Conservation (phyloP, 2,888 invertebrate species). For the Bimastos eiseni region DNA sequence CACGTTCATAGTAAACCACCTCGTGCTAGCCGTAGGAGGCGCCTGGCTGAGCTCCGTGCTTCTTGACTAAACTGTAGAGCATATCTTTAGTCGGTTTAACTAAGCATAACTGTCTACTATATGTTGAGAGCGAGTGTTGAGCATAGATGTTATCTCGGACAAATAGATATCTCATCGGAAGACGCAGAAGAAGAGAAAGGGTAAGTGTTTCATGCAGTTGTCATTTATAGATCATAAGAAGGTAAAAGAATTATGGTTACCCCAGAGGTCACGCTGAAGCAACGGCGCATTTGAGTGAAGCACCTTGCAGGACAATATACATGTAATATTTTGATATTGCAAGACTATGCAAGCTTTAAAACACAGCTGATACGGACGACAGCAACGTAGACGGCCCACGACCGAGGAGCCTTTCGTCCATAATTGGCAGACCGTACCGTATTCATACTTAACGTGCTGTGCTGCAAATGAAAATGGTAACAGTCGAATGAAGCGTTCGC, state of each 20-base stretch:
- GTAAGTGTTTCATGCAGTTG: neutral
- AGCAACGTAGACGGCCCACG: too few species aligned
- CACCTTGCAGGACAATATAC: neutral
- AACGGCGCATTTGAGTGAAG: neutral
- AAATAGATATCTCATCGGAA: too few species aligned
- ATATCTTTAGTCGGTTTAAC: neutral
- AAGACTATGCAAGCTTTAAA: neutral
- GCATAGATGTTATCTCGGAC: neutral
- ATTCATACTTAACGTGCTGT: neutral
- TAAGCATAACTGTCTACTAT: neutral
- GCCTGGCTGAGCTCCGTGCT: neutral
- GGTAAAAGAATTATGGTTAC: neutral
- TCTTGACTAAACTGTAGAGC: neutral
- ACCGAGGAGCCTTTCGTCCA: neutral
- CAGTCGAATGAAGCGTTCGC: neutral
- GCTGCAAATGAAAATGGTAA: neutral
- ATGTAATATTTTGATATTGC: neutral
- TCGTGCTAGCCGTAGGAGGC: too few species aligned
- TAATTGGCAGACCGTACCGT: neutral
- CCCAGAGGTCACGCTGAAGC: neutral
- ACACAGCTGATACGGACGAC: too few species aligned
- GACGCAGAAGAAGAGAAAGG: neutral
- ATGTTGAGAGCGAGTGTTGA: neutral
- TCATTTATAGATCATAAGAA: neutral
- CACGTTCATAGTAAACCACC: too few species aligned